Evolutionary conservation across 2,113 vertebrate genomes (phyloP).

Genomic region (Morone saxatilis): DNA sequence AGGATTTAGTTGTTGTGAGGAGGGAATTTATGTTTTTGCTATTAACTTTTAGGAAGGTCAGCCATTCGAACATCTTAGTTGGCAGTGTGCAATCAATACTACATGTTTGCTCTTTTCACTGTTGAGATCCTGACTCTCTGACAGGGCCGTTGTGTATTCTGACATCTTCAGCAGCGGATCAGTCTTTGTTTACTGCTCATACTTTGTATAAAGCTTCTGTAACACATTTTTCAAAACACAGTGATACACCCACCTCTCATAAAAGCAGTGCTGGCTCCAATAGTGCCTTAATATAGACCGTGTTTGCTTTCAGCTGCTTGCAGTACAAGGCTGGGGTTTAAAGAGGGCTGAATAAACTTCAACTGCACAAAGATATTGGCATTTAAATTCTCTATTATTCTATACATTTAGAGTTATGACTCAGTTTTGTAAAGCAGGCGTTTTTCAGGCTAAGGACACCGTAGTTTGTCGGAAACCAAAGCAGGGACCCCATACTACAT

Average conservation of each 20-base stretch:
- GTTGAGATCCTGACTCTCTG: constrained; percentile 4
- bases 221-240: neutral
- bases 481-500: too few species aligned
- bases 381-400: neutral
- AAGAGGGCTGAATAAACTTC: neutral
- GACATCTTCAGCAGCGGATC: constrained; percentile 18
- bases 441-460: too few species aligned
- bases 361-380: neutral
- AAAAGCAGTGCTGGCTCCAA: neutral
- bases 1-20: constrained; percentile 10
- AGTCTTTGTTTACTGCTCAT: constrained; percentile 6
- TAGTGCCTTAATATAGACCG: neutral
- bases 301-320: constrained; percentile 23
- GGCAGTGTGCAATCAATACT: constrained; percentile 29
- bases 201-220: neutral
- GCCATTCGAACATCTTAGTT: constrained; percentile 4
- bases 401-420: neutral
- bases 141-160: neutral
- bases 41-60: constrained; percentile 56
- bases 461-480: too few species aligned
- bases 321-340: neutral
- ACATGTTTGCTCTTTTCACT: constrained; percentile 50
- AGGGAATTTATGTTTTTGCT: constrained; percentile 33
- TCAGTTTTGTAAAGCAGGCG: neutral
- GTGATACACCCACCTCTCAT: neutral